Evolutionary conservation across 2,113 vertebrate species (phyloP).

Genomic region (Promerops cafer): DNA sequence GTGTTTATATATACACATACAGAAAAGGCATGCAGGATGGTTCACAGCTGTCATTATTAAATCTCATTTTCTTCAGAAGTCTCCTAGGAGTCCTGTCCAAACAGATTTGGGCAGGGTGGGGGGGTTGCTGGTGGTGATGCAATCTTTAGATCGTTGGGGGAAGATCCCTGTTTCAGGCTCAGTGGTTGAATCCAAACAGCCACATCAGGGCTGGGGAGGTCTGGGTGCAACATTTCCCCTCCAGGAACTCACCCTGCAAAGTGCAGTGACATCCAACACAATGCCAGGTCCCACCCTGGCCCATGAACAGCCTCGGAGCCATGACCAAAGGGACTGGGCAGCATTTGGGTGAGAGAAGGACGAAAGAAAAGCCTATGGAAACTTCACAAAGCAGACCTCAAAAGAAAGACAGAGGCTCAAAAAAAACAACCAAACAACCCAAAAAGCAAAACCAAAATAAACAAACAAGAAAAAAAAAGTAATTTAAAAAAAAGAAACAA

Average conservation of each 20-base stretch:
- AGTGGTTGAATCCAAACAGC: not conserved
- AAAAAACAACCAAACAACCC: not conserved
- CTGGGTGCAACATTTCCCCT: not conserved
- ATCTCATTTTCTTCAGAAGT: not conserved
- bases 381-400: not conserved
- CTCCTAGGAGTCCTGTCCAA: not conserved
- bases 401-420: not conserved
- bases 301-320: not conserved
- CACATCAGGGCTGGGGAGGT: not conserved
- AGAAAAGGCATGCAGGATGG: not conserved
- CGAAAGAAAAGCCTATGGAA: not conserved
- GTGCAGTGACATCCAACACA: not conserved
- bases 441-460: not conserved
- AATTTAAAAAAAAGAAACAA: not conserved
- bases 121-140: fast-evolving
- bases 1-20: fast-evolving
- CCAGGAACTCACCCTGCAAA: not conserved
- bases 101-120: too few species aligned
- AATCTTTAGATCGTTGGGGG: not conserved
- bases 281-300: not conserved
- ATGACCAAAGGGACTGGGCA: not conserved
- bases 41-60: not conserved
- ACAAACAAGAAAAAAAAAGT: not conserved
- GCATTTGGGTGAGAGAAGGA: not conserved
- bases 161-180: not conserved